Conservation (phyloP, 2,113 vertebrate species). For the Struthidea cinerea region DNA sequence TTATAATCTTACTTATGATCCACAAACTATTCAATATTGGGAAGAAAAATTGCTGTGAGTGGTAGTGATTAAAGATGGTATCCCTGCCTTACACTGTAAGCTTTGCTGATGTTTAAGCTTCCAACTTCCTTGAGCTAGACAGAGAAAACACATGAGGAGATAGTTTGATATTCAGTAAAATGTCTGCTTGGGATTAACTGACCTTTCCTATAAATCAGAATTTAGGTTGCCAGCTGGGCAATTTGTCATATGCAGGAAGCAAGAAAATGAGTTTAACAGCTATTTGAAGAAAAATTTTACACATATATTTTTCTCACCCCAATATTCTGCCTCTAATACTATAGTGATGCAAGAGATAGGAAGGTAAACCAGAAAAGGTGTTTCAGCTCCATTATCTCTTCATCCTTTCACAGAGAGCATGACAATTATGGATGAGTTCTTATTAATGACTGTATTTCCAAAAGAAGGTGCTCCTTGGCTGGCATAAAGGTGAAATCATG, state of each 20-base stretch:
- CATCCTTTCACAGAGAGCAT: neutral
- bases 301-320: neutral
- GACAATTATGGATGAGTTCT: neutral
- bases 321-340: neutral
- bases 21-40: neutral
- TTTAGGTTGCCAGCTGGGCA: conserved; percentile 41
- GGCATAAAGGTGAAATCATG: neutral
- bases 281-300: conserved; percentile 49
- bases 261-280: conserved; percentile 49
- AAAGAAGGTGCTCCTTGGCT: neutral
- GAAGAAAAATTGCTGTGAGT: neutral
- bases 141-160: neutral
- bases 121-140: neutral
- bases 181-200: conserved; percentile 62
- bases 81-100: neutral
- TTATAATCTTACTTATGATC: neutral
- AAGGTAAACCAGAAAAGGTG: neutral
- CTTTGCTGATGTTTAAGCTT: conserved; percentile 1
- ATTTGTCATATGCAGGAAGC: conserved; percentile 30
- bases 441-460: conserved; percentile 5
- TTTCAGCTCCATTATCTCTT: neutral
- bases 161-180: conserved; percentile 67
- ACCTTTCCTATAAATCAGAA: conserved; percentile 71
- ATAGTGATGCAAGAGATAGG: neutral
- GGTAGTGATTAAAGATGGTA: neutral